Evolutionary conservation across 1,140 invertebrate genomes (phyloP), one percentile per base, ranked within the genome.

Genomic region (Neuroterus valhalla): DNA sequence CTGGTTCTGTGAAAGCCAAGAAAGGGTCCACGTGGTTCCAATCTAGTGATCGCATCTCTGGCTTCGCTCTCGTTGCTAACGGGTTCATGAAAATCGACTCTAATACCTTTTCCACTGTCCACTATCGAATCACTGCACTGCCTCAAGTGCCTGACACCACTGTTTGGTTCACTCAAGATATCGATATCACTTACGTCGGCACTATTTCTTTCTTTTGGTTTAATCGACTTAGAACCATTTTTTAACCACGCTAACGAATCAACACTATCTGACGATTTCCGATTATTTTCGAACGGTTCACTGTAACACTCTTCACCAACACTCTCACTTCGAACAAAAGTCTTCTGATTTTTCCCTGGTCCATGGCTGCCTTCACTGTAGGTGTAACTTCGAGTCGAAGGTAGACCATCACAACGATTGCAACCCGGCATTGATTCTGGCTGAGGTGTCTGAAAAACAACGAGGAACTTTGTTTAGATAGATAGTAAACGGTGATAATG

Each of bases 1-100:
- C 84, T 78, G 48, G 76, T 66, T 52, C 78, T 81, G 21, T 82
- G 86, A 76, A 77, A 84, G 67, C 74, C 78, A n/a, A 81, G 78
- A 55, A 84, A 82, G 81, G 88, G 48, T 84, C 88, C 80, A 84
- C 91, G 82, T 81, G 90, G 83, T 87, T 91, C 87, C 75, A 87
- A 66, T 45, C 84, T 83, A 8, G 83, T 76, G 14, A 88, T 19
- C 3, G 85, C 82, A 62, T 87, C 85, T 50, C 84, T 85, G 1
- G 83, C 82, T 46, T 89, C 87, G 46, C 75, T 78, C 19, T 87
- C 86, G 73, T 71, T 82, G 0, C 70, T 69, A 10, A 71, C 74
- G 68, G 78, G 72, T 91, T 90, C 43, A 91, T 48, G 50, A 45
- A 46, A 46, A 71, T 78, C 52, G 84, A 78, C 76, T 71, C 79